Conservation (phyloP, 2,888 invertebrate genomes). For the Eurois occulta region DNA sequence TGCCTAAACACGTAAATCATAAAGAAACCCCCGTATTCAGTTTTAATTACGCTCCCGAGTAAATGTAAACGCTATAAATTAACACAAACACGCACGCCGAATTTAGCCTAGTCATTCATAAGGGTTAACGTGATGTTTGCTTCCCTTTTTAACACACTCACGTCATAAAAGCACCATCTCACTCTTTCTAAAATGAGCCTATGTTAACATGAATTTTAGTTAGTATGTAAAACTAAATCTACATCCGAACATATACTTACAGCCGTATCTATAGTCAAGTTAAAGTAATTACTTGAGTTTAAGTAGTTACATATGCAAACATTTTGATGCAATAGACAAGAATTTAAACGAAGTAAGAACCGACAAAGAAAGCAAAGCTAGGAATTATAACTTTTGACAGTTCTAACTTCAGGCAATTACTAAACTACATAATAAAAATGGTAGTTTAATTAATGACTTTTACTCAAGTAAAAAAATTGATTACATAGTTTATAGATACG, state of each 20-base stretch:
- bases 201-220: background rate
- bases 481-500: no score
- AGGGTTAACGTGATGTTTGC: background rate
- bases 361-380: no score
- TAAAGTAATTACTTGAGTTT: no score
- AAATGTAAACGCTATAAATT: conserved; percentile 32
- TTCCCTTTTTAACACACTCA: conserved; percentile 11
- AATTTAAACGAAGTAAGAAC: no score
- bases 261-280: no score
- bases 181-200: conserved; percentile 11
- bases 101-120: conserved; percentile 40
- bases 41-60: conserved; percentile 24
- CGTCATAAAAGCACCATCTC: background rate
- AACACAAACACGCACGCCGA: conserved; percentile 12
- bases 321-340: no score
- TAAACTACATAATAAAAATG: no score
- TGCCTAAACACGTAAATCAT: conserved; percentile 8
- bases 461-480: no score
- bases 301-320: no score
- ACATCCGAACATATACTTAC: background rate
- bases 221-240: background rate
- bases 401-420: no score
- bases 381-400: no score
- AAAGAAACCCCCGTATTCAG: conserved; percentile 4
- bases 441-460: no score